Evolutionary conservation across 2,113 vertebrate genomes (phyloP).

Genomic region (Pongo pygmaeus): DNA sequence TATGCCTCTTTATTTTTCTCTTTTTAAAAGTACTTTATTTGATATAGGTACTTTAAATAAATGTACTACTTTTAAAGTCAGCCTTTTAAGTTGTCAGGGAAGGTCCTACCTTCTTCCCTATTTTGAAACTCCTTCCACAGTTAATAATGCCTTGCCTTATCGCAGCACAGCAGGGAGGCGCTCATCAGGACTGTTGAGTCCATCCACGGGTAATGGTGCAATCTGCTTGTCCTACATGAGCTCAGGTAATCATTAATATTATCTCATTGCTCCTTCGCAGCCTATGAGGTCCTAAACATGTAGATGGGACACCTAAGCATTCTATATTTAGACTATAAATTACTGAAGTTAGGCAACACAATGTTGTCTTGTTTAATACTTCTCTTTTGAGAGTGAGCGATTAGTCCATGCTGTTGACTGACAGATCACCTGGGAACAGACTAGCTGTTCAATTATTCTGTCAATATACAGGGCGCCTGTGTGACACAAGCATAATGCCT

Average conservation of each 20-base stretch:
- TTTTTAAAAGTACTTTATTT: not conserved
- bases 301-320: not conserved
- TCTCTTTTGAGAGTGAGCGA: not conserved
- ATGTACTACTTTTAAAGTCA: not conserved
- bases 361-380: not conserved
- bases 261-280: not conserved
- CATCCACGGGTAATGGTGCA: not conserved
- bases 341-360: not conserved
- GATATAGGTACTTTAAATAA: not conserved
- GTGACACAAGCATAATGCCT: not conserved
- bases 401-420: not conserved
- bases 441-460: not conserved
- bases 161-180: not conserved
- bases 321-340: slow-evolving; percentile 4
- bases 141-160: not conserved
- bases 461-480: too few species aligned
- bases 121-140: not conserved
- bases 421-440: not conserved
- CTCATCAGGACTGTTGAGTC: not conserved
- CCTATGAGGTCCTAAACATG: not conserved
- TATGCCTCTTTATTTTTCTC: not conserved
- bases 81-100: not conserved
- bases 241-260: not conserved
- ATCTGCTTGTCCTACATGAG: not conserved
- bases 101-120: not conserved